Evolutionary conservation across 2,888 invertebrate genomes (phyloP), one percentile per base, ranked within the genome.

Genomic region (Malacosoma neustria): DNA sequence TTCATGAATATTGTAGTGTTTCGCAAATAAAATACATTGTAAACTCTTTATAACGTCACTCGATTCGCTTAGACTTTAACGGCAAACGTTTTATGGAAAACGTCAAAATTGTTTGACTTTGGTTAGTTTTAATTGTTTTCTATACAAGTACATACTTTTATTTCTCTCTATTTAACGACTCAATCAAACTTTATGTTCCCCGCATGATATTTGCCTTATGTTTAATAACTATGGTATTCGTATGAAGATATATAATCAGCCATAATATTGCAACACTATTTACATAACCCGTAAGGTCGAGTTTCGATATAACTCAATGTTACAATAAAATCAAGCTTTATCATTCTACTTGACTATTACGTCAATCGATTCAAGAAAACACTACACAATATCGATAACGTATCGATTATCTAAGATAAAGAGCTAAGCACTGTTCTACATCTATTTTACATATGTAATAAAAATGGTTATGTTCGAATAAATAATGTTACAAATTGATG

Each of bases 401-500:
- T 60, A 59, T 60, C 48, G 55, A 58, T 56, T 47, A 51, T 54
- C 48, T 57, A 50, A 50, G 60, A 66, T 66, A 65, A 66, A 62
- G 56, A 65, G 57, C 66, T 58, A 69, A 41, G 38, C 50, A 58
- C 47, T 56, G 50, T 46, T 49, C 37, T 40, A 43, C 54, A 52
- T 45, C 42, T 56, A 51, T 54, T 57, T 56, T 63, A 61, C 45
- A 61, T 46, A 57, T 49, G 55, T 51, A 44, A 43, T 22, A 64
- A 57, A 63, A 59, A 59, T 54, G 60, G 61, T 71, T 71, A 69
- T 51, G 69, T 63, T 66, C 61, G 69, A 66, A 72, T 73, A 70
- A 72, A 72, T 72, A 71, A 65, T 57, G 51, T 38, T 59, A 68
- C 60, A 74, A 61, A 63, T 72, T 68, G 74, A 66, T 74, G 74